Conservation (phyloP, 2,888 invertebrate species). For the Mellilla xanthometata region DNA sequence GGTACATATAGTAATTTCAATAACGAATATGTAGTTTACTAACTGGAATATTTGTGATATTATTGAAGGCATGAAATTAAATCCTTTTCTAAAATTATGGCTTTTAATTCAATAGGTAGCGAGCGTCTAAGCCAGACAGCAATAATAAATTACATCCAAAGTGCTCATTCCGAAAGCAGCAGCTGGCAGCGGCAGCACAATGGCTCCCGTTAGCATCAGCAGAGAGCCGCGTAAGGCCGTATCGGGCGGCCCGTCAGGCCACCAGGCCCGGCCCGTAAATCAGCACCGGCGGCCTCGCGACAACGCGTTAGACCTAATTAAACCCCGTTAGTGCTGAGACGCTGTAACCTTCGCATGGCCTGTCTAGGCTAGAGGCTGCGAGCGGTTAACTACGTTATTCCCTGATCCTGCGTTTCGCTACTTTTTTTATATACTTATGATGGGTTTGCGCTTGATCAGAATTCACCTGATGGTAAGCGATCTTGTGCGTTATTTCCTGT, state of each 20-base stretch:
- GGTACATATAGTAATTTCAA: too few species aligned
- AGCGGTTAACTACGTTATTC: constrained; percentile 3
- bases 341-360: constrained; percentile 36
- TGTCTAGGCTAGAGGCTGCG: constrained; percentile 10
- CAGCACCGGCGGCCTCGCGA: constrained; percentile 36
- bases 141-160: constrained; percentile 11
- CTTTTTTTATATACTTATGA: too few species aligned
- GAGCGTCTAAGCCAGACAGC: not conserved
- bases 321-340: constrained; percentile 51
- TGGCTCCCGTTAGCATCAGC: constrained; percentile 19
- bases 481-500: too few species aligned
- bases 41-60: too few species aligned
- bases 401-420: too few species aligned
- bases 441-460: too few species aligned
- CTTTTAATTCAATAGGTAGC: too few species aligned
- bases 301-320: constrained; percentile 65
- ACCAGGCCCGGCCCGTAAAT: constrained; percentile 47
- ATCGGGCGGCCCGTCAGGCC: constrained; percentile 27
- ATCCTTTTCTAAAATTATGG: too few species aligned
- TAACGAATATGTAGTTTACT: too few species aligned
- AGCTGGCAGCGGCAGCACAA: constrained; percentile 8
- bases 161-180: constrained; percentile 7
- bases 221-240: constrained; percentile 21
- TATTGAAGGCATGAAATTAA: too few species aligned
- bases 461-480: too few species aligned